Percentiles rank a stretch among this genome's conserved stretches.
Evolutionary conservation across 2,113 vertebrate species (phyloP).

Genomic region (Malurus cyaneus): DNA sequence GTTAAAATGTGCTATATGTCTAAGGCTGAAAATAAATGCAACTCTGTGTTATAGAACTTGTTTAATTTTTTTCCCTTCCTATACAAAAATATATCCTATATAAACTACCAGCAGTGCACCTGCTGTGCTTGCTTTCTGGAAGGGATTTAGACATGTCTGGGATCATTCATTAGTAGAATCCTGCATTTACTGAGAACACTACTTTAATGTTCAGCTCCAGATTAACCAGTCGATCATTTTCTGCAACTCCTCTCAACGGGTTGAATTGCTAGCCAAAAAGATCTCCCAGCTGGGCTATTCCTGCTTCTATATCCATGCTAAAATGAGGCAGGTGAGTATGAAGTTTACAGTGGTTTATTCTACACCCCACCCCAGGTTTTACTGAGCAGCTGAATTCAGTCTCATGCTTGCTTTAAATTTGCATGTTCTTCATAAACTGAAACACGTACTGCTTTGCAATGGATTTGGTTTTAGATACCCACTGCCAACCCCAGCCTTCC

Average conservation of each 20-base stretch:
- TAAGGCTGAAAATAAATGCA: neutral
- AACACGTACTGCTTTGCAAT: neutral
- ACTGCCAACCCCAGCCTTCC: neutral
- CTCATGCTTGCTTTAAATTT: neutral
- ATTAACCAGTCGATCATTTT: conserved; percentile 99
- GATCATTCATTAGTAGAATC: neutral
- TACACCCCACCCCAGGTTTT: neutral
- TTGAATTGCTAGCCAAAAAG: conserved; percentile 99
- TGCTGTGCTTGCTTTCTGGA: neutral
- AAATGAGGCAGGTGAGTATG: conserved; percentile 97
- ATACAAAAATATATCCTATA: neutral
- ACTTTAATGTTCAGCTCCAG: conserved; percentile 84
- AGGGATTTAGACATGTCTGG: neutral
- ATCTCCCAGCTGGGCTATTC: conserved; percentile 99
- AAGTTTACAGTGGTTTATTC: neutral
- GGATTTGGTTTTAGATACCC: neutral
- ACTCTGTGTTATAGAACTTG: neutral
- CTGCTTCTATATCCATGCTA: conserved; percentile 99
- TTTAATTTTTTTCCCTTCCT: neutral
- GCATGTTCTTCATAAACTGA: neutral
- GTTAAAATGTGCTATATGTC: neutral
- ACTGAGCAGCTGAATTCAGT: neutral
- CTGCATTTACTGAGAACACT: neutral
- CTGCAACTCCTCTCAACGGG: conserved; percentile 99
- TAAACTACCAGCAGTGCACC: neutral